These are phyloP conservation scores for Microcebus murinus DNA, from an alignment of 2,113 vertebrate species.

Conservation along the genomic window DNA sequence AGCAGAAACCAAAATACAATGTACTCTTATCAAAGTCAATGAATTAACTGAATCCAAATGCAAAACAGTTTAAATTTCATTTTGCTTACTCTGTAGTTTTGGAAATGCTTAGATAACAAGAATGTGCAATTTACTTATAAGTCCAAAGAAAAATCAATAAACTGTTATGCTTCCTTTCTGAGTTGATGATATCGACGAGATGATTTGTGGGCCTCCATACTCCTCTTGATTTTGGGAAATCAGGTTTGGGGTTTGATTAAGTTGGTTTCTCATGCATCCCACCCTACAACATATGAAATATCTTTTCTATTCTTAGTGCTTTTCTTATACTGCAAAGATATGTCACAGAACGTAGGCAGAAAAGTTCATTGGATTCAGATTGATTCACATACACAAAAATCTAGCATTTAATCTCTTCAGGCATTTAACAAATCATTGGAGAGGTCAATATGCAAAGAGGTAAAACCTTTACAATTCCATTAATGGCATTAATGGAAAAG, in stretches of 20 bases:
- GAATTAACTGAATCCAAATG: constrained; percentile 55
- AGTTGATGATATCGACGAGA: constrained; percentile 14
- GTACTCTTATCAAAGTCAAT: constrained; percentile 54
- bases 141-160: constrained; percentile 57
- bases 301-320: background rate
- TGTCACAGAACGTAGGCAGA: background rate
- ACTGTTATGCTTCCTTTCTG: constrained; percentile 8
- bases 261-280: background rate
- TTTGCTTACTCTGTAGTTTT: constrained; percentile 58
- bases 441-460: background rate
- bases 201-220: background rate
- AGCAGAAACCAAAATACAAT: constrained; percentile 13
- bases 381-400: background rate
- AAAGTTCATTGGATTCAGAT: background rate
- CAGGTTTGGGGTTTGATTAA: background rate
- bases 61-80: constrained; percentile 50
- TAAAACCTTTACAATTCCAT: background rate
- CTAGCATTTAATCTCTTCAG: background rate
- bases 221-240: background rate
- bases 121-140: constrained; percentile 40
- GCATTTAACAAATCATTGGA: background rate
- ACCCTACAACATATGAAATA: background rate
- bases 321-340: background rate
- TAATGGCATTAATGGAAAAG: background rate
- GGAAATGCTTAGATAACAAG: constrained; percentile 56